A percentile compares a stretch with the other conserved stretches of the same genome.
Evolutionary conservation across 1,140 invertebrate genomes (phyloP).

Genomic region (Latrodectus geometricus): DNA sequence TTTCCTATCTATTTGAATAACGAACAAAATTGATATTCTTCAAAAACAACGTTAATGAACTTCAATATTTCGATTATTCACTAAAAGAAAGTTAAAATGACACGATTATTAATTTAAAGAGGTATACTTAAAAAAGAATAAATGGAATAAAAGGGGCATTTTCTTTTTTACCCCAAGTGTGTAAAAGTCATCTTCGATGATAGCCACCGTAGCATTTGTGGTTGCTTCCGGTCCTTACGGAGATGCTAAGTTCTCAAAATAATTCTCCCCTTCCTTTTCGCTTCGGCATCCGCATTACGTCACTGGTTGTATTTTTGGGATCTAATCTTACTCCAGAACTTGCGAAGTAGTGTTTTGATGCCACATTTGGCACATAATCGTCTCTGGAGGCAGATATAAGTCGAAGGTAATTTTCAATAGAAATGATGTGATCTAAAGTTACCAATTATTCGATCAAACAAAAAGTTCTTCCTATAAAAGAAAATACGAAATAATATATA

Average conservation of each 20-base stretch:
- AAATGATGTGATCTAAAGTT: too few species aligned
- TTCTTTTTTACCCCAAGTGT: neutral
- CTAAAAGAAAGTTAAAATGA: too few species aligned
- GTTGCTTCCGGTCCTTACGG: conserved; percentile 33
- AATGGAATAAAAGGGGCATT: neutral
- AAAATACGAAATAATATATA: too few species aligned
- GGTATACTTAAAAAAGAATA: too few species aligned
- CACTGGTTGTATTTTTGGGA: conserved; percentile 43
- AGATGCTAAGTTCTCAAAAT: conserved; percentile 27
- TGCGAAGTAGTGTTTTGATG: neutral
- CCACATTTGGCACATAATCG: conserved; percentile 1
- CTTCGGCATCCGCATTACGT: conserved; percentile 44
- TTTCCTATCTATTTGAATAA: too few species aligned
- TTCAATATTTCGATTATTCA: too few species aligned
- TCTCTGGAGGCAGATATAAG: neutral
- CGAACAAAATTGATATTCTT: too few species aligned
- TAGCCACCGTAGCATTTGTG: conserved; percentile 13
- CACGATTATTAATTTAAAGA: too few species aligned
- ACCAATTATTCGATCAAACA: too few species aligned
- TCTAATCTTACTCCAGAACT: conserved; percentile 26
- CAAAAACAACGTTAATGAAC: too few species aligned
- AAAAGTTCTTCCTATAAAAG: too few species aligned
- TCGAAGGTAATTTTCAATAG: too few species aligned
- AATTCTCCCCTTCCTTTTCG: conserved; percentile 20
- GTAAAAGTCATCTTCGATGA: conserved; percentile 41